phyloP scores from a whole-genome alignment of 2,113 vertebrate genomes.

The Microtus montanus region DNA sequence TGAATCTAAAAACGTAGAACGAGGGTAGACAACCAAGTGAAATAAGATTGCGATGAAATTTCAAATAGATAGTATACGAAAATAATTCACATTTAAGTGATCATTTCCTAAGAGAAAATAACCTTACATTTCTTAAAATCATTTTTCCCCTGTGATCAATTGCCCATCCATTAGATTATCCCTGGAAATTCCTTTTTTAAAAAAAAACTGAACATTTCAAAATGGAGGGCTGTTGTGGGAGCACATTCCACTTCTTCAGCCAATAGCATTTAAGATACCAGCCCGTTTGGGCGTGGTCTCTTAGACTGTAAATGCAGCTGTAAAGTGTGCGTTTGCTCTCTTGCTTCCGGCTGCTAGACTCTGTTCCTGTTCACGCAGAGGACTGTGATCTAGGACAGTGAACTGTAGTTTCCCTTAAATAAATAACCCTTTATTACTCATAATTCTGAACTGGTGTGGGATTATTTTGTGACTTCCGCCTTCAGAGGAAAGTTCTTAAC shows the following conservation, averaged over 20 bases:
- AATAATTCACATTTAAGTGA: slow-evolving; percentile 16
- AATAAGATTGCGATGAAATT: neutral
- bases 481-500: neutral
- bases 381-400: too few relatives aligned
- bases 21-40: neutral
- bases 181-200: neutral
- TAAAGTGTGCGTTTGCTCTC: too few relatives aligned
- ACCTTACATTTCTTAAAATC: slow-evolving; percentile 21
- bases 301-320: too few relatives aligned
- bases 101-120: slow-evolving; percentile 41
- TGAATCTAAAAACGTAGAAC: slow-evolving; percentile 2
- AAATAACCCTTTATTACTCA: too few relatives aligned
- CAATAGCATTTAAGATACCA: too few relatives aligned
- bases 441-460: too few relatives aligned
- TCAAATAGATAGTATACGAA: neutral
- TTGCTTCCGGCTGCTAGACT: too few relatives aligned
- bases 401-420: too few relatives aligned
- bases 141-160: neutral
- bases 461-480: too few relatives aligned
- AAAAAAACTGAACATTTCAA: slow-evolving; percentile 6
- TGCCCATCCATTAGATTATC: neutral
- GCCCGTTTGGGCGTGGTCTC: too few relatives aligned
- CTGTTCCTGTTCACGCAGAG: too few relatives aligned
- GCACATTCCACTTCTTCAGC: too few relatives aligned
- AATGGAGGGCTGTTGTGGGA: neutral